Evolutionary conservation across 2,888 invertebrate species (phyloP), one percentile per base, ranked within the genome.

Genomic region (Laspeyria flexula): DNA sequence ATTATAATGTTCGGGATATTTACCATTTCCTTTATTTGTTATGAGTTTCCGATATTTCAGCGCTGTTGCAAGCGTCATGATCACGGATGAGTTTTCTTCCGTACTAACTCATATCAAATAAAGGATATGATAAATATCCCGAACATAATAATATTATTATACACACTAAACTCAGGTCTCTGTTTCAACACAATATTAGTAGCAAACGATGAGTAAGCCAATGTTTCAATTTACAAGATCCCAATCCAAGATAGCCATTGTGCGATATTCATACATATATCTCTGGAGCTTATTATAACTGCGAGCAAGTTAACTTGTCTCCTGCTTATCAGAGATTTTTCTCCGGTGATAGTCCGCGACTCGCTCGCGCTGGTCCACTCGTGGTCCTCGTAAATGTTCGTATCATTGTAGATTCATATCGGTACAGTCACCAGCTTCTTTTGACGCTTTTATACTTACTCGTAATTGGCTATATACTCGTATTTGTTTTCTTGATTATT

Each of bases 211-310:
- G 79, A 83, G 77, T 80, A 79, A 77, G 80, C 75, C 81, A 87
- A 88, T 85, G 85, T 88, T 90, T 90, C 89, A 90, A 88, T 90
- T 88, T 85, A 84, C 84, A 85, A 88, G 90, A 90, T 90, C 81
- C 72, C 75, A 75, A 78, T 76, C 72, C 64, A 58, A 79, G 90
- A 90, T 90, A 89, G 80, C 77, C 73, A 70, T 75, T 73, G 76
- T 81, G 79, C 84, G 85, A 87, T 86, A 86, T 81, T 81, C 79
- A 83, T 81, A 83, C 83, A 83, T 85, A 81, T 84, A 85, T 84
- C 82, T 84, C 69, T 68, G 72, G 61, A 71, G 77, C 85, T 89
- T 88, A 88, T 90, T 88, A 88, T 83, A 81, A 83, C 77, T 78
- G 78, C 82, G 71, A 69, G 80, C 80, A 86, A 90, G 88, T 90